Percentiles rank a stretch among this genome's conserved stretches.
phyloP scores from a whole-genome alignment of 2,797 vertebrate genomes.

The Prionace glauca region DNA sequence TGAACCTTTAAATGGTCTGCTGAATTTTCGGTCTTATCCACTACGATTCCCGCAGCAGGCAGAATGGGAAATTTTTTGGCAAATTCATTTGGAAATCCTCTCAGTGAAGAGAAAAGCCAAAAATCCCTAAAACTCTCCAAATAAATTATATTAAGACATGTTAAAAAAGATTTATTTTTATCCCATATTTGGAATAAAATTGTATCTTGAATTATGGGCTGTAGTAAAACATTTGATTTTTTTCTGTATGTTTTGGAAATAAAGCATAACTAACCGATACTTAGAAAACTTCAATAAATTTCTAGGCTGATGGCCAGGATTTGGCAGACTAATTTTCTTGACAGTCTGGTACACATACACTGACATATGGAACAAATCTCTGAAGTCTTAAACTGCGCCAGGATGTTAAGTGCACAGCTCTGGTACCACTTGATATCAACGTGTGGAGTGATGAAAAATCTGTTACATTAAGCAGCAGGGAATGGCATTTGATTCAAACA shows the following conservation, averaged over 20 bases:
- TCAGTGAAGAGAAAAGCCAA: background rate
- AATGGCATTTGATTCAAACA: background rate
- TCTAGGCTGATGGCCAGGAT: conserved; percentile 24
- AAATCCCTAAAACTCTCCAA: background rate
- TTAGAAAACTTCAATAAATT: conserved; percentile 11
- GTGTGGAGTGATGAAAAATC: conserved; percentile 23
- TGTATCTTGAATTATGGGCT: background rate
- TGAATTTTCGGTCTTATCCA: too few species aligned
- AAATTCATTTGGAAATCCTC: background rate
- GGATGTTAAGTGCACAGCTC: conserved; percentile 29
- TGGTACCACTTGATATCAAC: conserved; percentile 19
- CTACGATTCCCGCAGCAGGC: too few species aligned
- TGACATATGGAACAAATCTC: conserved; percentile 38
- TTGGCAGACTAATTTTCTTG: conserved; percentile 34
- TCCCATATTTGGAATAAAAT: background rate
- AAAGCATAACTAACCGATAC: background rate
- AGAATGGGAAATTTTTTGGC: too few species aligned
- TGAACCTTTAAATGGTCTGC: too few species aligned
- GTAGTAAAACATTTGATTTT: background rate
- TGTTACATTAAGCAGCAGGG: conserved; percentile 26
- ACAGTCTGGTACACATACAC: conserved; percentile 28
- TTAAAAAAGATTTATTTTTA: background rate
- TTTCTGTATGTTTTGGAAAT: background rate
- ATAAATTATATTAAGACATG: background rate
- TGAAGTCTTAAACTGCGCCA: background rate